Percentiles rank a stretch among this genome's conserved stretches.
These are phyloP conservation scores for Mesoclemmys tuberculata DNA, from an alignment of 2,113 vertebrate genomes.

Conservation along the genomic window DNA sequence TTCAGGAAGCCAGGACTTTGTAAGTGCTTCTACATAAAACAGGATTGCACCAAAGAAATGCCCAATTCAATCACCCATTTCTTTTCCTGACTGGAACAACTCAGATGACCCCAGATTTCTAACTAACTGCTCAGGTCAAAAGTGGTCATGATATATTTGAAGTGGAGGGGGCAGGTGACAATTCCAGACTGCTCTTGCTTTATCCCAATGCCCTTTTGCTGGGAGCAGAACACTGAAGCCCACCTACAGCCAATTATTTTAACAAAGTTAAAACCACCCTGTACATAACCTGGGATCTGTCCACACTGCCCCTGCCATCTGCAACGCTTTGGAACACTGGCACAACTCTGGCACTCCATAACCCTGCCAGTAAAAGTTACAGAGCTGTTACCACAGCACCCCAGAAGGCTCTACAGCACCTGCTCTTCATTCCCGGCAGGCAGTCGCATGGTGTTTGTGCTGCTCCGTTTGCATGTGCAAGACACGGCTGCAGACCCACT, in stretches of 20 bases:
- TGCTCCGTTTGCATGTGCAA: neutral
- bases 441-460: neutral
- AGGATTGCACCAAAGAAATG: neutral
- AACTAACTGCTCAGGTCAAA: neutral
- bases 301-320: neutral
- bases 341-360: neutral
- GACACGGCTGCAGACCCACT: neutral
- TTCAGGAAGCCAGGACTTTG: neutral
- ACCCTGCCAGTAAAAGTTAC: neutral
- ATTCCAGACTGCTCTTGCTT: neutral
- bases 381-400: neutral
- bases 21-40: neutral
- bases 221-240: neutral
- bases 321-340: neutral
- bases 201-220: neutral
- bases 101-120: neutral
- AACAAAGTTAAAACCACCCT: rapidly evolving
- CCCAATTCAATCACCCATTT: neutral
- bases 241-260: too few relatives aligned
- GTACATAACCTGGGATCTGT: neutral
- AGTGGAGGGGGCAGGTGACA: neutral
- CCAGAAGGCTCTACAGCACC: neutral
- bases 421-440: neutral
- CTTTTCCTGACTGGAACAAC: neutral
- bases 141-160: neutral